These are phyloP conservation scores for Hydropsyche betteni DNA, from an alignment of 2,888 invertebrate species.

Conservation along the genomic window DNA sequence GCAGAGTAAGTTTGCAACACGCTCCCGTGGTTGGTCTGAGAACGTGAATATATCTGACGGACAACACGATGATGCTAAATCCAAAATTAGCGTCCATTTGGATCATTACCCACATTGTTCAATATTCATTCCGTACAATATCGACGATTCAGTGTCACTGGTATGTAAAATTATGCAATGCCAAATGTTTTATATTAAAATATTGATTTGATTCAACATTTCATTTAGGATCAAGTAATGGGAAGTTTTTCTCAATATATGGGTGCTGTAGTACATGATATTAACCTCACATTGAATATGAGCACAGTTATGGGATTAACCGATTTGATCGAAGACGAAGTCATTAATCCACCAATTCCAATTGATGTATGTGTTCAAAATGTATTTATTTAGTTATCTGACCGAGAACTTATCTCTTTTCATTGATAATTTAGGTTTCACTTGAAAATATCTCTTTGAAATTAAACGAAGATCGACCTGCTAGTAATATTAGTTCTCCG, in stretches of 20 bases:
- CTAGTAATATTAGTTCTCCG: slow-evolving; percentile 82
- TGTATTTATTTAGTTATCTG: slow-evolving; percentile 5
- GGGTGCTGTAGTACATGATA: slow-evolving; percentile 72
- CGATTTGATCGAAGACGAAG: slow-evolving; percentile 89
- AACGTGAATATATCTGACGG: slow-evolving; percentile 60
- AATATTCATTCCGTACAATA: slow-evolving; percentile 44
- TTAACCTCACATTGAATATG: slow-evolving; percentile 77
- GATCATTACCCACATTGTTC: slow-evolving; percentile 54
- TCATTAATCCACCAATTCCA: slow-evolving; percentile 81
- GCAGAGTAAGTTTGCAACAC: slow-evolving; percentile 83
- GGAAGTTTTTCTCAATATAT: slow-evolving; percentile 58
- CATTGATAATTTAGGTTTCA: slow-evolving; percentile 66
- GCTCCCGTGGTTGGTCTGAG: slow-evolving; percentile 84
- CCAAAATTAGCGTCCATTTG: slow-evolving; percentile 59
- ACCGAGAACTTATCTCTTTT: slow-evolving; percentile 6
- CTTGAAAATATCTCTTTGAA: slow-evolving; percentile 80
- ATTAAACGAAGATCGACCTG: slow-evolving; percentile 84
- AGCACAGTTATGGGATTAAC: slow-evolving; percentile 83
- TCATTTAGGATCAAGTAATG: slow-evolving; percentile 46
- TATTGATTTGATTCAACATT: background rate
- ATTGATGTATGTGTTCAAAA: slow-evolving; percentile 70
- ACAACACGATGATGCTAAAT: slow-evolving; percentile 57
- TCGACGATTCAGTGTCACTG: slow-evolving; percentile 46
- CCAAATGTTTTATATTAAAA: background rate
- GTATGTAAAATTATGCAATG: slow-evolving; percentile 34